Conservation (phyloP, 2,797 vertebrate genomes). For the Hyperoplus lanceolatus region DNA sequence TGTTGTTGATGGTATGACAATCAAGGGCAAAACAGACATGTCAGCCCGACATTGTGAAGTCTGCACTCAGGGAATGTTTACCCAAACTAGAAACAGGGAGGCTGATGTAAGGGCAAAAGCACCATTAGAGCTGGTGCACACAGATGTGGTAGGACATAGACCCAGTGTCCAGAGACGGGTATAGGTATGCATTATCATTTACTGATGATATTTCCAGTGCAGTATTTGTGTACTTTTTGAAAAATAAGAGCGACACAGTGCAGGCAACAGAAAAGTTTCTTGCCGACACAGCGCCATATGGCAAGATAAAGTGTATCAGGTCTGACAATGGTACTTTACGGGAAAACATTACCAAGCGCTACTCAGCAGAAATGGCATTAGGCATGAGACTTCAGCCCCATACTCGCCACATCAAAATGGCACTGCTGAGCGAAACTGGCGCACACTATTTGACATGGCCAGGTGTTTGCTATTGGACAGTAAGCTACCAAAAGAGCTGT, state of each 20-base stretch:
- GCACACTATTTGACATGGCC: no score
- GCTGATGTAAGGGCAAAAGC: background rate
- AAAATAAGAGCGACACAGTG: slow-evolving; percentile 5
- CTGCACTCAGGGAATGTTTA: background rate
- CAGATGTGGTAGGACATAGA: background rate
- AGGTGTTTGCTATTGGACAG: no score
- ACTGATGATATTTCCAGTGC: slow-evolving; percentile 17
- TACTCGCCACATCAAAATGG: no score
- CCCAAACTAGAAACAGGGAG: no score
- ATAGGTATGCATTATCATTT: background rate
- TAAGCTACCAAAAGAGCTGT: no score
- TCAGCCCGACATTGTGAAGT: background rate
- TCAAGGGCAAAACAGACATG: background rate
- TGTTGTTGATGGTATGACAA: slow-evolving; percentile 5
- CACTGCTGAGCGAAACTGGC: no score
- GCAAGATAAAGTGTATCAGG: background rate
- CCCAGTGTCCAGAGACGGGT: background rate
- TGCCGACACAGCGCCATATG: background rate
- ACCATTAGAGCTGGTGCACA: background rate
- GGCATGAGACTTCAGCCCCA: no score
- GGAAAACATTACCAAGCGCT: no score
- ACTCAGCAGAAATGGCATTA: no score
- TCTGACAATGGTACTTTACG: no score
- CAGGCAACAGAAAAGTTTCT: slow-evolving; percentile 8
- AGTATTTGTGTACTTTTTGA: slow-evolving; percentile 13